These are phyloP conservation scores for Drosophila robusta DNA, from an alignment of 2,888 invertebrate species.

Conservation along the genomic window DNA sequence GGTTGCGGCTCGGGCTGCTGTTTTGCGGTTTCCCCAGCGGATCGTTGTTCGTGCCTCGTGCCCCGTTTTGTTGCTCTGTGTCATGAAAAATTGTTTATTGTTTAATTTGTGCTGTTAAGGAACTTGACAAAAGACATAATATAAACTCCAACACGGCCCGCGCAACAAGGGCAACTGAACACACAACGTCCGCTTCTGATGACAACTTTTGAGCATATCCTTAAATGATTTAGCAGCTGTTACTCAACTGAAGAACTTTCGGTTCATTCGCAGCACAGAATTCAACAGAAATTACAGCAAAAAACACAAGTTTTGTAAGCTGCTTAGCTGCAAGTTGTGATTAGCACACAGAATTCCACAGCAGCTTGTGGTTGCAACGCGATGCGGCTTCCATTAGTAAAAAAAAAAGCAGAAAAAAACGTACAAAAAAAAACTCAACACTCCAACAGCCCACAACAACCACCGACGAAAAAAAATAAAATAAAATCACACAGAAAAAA, in stretches of 20 bases:
- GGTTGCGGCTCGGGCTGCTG: slow-evolving; percentile 66
- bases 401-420: slow-evolving; percentile 13
- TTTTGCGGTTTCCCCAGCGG: slow-evolving; percentile 62
- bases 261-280: slow-evolving; percentile 42
- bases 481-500: slow-evolving; percentile 26
- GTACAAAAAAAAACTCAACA: slow-evolving; percentile 38
- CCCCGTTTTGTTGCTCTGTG: slow-evolving; percentile 28
- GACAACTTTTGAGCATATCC: slow-evolving; percentile 49
- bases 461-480: slow-evolving; percentile 24
- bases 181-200: slow-evolving; percentile 34
- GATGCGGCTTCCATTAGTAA: slow-evolving; percentile 61
- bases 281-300: slow-evolving; percentile 58
- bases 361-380: slow-evolving; percentile 53
- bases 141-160: slow-evolving; percentile 14
- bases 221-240: slow-evolving; percentile 70
- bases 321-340: slow-evolving; percentile 79
- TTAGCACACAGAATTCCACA: slow-evolving; percentile 71
- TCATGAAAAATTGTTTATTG: slow-evolving; percentile 75
- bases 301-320: slow-evolving; percentile 75
- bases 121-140: slow-evolving; percentile 50
- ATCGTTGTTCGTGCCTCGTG: slow-evolving; percentile 42
- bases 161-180: not conserved
- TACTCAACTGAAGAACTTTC: slow-evolving; percentile 48
- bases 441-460: slow-evolving; percentile 43
- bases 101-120: slow-evolving; percentile 67